These are phyloP conservation scores for Kryptopterus vitreolus DNA, from an alignment of 2,797 vertebrate genomes.

Conservation along the genomic window DNA sequence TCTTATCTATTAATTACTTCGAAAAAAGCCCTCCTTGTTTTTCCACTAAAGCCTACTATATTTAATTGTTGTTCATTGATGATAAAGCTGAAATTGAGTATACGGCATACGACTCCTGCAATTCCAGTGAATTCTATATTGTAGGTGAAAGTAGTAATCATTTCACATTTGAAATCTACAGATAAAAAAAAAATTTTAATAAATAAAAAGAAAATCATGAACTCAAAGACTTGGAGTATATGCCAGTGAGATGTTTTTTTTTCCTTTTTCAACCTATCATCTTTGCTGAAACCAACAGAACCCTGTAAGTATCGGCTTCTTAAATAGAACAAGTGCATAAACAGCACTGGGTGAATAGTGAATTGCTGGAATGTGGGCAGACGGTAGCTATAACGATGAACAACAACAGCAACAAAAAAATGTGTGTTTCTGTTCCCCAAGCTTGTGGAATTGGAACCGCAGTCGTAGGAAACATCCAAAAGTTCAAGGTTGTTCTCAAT, in stretches of 20 bases:
- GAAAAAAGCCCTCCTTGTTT: slow-evolving; percentile 49
- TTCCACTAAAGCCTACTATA: slow-evolving; percentile 24
- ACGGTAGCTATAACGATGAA: slow-evolving; percentile 56
- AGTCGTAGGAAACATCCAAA: slow-evolving; percentile 11
- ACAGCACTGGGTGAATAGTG: slow-evolving; percentile 71
- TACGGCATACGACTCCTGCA: neutral
- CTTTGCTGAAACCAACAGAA: slow-evolving; percentile 64
- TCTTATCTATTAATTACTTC: slow-evolving; percentile 50
- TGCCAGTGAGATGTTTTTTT: slow-evolving; percentile 19
- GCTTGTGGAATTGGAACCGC: slow-evolving; percentile 15
- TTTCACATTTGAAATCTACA: slow-evolving; percentile 25
- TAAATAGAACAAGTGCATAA: slow-evolving; percentile 69
- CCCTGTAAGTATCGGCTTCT: slow-evolving; percentile 65
- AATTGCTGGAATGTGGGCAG: slow-evolving; percentile 69
- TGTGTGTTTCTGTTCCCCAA: neutral
- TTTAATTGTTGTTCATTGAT: slow-evolving; percentile 17
- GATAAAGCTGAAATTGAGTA: slow-evolving; percentile 3
- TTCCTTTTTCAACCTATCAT: slow-evolving; percentile 68
- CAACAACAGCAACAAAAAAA: slow-evolving; percentile 25
- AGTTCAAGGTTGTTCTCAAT: slow-evolving; percentile 21
- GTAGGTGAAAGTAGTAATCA: slow-evolving; percentile 33
- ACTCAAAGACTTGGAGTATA: too few relatives aligned
- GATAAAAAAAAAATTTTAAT: too few relatives aligned
- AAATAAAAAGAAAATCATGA: too few relatives aligned
- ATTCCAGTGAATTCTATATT: neutral